A percentile compares a stretch with the other conserved stretches of the same genome.
phyloP scores from a whole-genome alignment of 2,113 vertebrate genomes.

The Mastomys natalensis region DNA sequence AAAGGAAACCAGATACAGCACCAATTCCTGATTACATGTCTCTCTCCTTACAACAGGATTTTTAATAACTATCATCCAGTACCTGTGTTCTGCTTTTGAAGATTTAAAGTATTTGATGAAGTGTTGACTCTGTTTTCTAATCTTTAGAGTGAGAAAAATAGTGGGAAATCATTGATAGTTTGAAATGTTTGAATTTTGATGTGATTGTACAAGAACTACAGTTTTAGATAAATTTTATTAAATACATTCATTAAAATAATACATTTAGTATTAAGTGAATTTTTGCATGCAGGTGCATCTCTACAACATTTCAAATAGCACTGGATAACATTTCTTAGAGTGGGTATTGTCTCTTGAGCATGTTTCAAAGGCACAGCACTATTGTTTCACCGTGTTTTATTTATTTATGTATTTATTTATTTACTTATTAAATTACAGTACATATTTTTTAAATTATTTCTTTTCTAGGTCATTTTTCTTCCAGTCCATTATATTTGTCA shows the following conservation, averaged over 20 bases:
- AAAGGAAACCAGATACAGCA: neutral
- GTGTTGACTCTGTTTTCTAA: neutral
- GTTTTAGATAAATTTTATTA: neutral
- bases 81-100: neutral
- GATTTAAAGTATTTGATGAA: neutral
- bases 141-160: slow-evolving; percentile 3
- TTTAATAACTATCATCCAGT: neutral
- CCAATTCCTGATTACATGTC: neutral
- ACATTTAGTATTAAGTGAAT: neutral
- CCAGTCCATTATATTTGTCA: too few species aligned
- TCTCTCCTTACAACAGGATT: neutral
- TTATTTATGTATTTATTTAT: neutral
- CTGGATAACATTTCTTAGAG: neutral
- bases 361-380: neutral
- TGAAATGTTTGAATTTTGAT: neutral
- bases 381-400: neutral
- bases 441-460: neutral
- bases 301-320: neutral
- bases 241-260: neutral
- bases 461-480: neutral
- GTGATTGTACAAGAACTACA: neutral
- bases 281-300: neutral
- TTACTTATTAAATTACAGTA: neutral
- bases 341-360: neutral
- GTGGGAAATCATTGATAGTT: neutral